Conservation (phyloP, 2,113 vertebrate genomes). For the Trogon melanurus region DNA sequence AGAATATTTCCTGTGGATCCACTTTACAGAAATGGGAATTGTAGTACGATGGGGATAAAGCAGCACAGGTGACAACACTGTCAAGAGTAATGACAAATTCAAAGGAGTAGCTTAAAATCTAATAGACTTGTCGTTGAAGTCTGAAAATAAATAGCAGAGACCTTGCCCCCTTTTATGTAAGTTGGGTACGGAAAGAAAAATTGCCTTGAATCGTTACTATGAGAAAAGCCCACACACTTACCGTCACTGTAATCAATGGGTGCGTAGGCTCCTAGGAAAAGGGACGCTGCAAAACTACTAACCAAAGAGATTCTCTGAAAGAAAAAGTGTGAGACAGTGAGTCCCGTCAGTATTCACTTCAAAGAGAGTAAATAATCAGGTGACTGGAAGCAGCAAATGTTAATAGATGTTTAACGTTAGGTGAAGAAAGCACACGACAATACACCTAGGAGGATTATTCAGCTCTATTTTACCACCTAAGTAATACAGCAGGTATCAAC, state of each 20-base stretch:
- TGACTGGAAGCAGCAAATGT: neutral
- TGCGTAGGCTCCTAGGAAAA: constrained; percentile 89
- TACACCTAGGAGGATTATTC: neutral
- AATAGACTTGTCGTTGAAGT: neutral
- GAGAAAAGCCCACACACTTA: constrained; percentile 52
- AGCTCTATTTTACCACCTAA: neutral
- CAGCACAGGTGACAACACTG: neutral
- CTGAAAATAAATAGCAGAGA: neutral
- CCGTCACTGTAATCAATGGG: constrained; percentile 93
- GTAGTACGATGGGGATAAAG: neutral
- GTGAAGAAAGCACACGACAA: neutral
- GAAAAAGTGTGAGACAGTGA: neutral
- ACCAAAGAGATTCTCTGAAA: constrained; percentile 94
- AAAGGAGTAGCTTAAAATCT: neutral
- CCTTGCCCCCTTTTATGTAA: neutral
- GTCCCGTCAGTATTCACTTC: neutral
- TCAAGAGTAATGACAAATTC: neutral
- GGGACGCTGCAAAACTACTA: constrained; percentile 93
- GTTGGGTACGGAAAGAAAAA: neutral
- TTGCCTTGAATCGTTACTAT: neutral
- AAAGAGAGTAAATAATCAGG: neutral
- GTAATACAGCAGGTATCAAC: neutral
- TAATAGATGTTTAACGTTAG: neutral
- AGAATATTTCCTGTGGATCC: neutral
- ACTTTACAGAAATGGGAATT: neutral